Evolutionary conservation across 2,797 vertebrate species (phyloP).

Genomic region (Pachyuromys duprasi): DNA sequence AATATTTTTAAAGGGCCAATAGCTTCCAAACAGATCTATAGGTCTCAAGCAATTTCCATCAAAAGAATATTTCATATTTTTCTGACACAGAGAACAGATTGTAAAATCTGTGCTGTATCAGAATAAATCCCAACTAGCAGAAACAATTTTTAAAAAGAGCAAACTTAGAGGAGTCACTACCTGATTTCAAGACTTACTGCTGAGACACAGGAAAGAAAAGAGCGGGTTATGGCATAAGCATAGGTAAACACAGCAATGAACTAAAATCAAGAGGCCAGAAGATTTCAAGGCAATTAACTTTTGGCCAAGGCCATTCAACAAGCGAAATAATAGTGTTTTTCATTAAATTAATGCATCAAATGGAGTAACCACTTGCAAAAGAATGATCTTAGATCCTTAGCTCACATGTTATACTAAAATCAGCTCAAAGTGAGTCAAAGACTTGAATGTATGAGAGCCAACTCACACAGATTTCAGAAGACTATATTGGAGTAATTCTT

Average conservation of each 20-base stretch:
- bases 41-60: not conserved
- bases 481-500: not conserved
- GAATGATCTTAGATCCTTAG: conserved; percentile 12
- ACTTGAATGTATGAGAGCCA: conserved; percentile 1
- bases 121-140: not conserved
- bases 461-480: conserved; percentile 14
- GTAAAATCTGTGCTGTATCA: conserved; percentile 26
- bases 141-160: conserved; percentile 28
- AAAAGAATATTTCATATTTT: conserved; percentile 16
- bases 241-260: not conserved
- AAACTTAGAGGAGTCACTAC: not conserved
- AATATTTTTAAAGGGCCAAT: not conserved
- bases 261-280: conserved; percentile 17
- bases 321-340: not conserved
- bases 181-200: conserved; percentile 37
- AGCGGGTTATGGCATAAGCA: not conserved
- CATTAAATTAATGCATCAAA: conserved; percentile 6
- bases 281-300: conserved; percentile 17
- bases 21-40: not conserved
- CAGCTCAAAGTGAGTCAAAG: conserved; percentile 30
- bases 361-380: not conserved
- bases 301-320: not conserved
- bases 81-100: not conserved
- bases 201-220: not conserved
- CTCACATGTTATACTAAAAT: not conserved